Conservation (phyloP, 1,140 invertebrate species). For the Platyscapa corneri region DNA sequence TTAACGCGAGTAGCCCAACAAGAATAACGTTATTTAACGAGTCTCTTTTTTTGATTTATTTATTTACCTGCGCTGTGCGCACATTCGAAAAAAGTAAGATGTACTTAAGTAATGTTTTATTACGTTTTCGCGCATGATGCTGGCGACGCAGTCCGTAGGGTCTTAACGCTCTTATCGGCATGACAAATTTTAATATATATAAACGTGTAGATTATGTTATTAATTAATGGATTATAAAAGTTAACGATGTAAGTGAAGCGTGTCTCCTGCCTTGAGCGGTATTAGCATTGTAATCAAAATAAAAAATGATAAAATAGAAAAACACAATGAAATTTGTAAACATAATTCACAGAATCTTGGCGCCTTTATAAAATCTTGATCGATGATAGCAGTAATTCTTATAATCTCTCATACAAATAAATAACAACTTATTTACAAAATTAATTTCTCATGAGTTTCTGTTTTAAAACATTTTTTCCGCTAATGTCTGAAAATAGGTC, state of each 20-base stretch:
- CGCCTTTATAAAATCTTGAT: constrained; percentile 21
- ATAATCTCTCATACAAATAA: neutral
- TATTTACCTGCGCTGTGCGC: neutral
- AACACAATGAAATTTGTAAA: neutral
- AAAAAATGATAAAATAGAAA: neutral
- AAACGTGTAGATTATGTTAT: neutral
- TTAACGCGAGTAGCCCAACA: too few relatives aligned
- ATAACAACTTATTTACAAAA: neutral
- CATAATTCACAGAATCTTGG: constrained; percentile 33
- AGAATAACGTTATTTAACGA: too few relatives aligned
- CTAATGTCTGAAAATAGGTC: neutral
- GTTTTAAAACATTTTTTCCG: neutral
- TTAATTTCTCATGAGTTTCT: neutral
- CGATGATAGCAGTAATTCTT: neutral
- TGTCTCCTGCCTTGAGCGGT: neutral
- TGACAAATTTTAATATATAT: neutral
- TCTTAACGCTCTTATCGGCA: neutral
- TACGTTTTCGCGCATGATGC: neutral
- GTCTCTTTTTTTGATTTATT: neutral
- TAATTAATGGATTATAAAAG: neutral
- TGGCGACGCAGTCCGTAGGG: neutral
- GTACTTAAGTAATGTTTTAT: neutral
- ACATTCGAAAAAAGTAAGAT: neutral
- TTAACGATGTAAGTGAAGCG: neutral
- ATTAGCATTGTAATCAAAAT: neutral